Base-by-base conservation (phyloP, 1,140 invertebrate species). In the Oncopodura yosiiana region DNA sequence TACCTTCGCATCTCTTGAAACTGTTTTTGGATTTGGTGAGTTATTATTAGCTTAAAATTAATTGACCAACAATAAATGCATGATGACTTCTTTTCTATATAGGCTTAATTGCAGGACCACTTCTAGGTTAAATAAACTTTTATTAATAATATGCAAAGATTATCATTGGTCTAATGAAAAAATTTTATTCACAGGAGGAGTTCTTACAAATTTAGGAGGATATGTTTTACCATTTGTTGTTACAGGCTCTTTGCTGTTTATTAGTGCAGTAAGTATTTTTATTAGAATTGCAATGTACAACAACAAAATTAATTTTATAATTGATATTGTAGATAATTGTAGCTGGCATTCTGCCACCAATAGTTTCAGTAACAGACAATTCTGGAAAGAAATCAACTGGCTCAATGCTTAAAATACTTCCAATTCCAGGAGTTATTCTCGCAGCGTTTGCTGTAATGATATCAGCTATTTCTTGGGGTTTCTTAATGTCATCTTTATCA, bases 391-490 rank as follows among this genome's bases (percentile, higher is more conserved):
- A 30, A 48, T 6, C 36, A n/a, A 1, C 68, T 82, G 81, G 76
- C 8, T 77, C 80, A 11, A 73, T 83, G 56, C 68, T 77, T 26
- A 72, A 74, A 42, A 74, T 80, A 2, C 62, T 87, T 11, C 78
- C 74, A 64, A 81, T 86, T 23, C 83, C 83, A 1, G 81, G 81
- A 24, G 77, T 87, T 0, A 60, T 83, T 26, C 65, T 87, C 18
- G 75, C 83, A 5, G 75, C 80, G 19, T 71, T 76, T 44, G 83
- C 79, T 56, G 84, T 87, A 61, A 76, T 85, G 38, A 78, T 76
- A 0, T 83, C 83, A 0, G 84, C 84, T 52, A 78, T 83, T 71
- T 86, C 82, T 61, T 85, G 88, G 36, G 84, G 86, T 49, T 88
- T 69, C 70, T 88, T 3, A 80, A 83, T 67, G 85, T 85, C 0